phyloP scores from a whole-genome alignment of 2,113 vertebrate genomes.

The Scolopax mira region DNA sequence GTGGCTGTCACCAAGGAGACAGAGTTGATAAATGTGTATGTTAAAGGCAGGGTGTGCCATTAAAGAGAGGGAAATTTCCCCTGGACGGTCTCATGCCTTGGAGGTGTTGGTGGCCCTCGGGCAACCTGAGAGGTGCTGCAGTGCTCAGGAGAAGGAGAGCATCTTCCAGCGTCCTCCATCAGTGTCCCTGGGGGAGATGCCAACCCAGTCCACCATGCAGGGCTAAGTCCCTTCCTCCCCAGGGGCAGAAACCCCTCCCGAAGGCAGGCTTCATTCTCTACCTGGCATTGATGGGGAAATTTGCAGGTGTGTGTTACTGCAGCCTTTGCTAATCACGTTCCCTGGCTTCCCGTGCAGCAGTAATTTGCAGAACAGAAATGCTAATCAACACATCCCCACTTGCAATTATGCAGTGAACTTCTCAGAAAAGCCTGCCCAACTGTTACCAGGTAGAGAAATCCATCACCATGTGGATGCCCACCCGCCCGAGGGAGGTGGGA shows the following conservation, averaged over 20 bases:
- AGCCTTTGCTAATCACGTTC: not conserved
- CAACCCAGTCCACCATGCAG: accelerated
- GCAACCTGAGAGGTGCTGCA: not conserved
- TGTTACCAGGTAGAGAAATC: not conserved
- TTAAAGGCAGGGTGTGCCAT: not conserved
- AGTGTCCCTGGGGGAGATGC: accelerated
- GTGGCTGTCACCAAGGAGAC: not conserved
- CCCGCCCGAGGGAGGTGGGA: accelerated
- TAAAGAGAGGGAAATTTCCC: not conserved
- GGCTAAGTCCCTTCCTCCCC: not conserved
- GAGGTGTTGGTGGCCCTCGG: not conserved
- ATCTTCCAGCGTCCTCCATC: not conserved
- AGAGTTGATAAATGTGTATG: accelerated
- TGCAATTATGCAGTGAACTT: not conserved
- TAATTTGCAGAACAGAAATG: not conserved
- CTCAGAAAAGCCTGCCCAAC: not conserved
- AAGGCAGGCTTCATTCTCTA: not conserved
- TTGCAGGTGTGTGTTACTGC: accelerated
- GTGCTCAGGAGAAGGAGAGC: not conserved
- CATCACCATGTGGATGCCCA: not conserved
- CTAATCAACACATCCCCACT: not conserved
- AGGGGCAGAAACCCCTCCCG: not conserved
- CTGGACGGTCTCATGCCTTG: accelerated
- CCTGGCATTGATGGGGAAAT: not conserved
- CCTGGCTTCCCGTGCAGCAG: not conserved